These are phyloP conservation scores for Hypomesus transpacificus DNA, from an alignment of 2,113 vertebrate genomes.

Conservation along the genomic window DNA sequence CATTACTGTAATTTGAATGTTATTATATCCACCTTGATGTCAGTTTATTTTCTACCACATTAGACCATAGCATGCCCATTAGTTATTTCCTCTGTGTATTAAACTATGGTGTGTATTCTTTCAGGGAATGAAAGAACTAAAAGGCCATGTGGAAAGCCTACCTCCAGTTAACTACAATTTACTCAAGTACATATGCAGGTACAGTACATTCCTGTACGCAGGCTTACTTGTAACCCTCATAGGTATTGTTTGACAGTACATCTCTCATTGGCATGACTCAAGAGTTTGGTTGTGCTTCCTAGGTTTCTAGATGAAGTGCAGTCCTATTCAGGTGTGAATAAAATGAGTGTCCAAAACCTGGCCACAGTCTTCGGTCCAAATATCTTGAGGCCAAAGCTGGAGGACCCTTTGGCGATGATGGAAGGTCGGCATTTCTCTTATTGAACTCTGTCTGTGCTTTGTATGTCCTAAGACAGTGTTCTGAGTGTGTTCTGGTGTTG, in stretches of 20 bases:
- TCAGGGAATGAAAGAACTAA: conserved; percentile 88
- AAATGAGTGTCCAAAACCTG: conserved; percentile 97
- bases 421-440: conserved; percentile 74
- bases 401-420: conserved; percentile 96
- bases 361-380: conserved; percentile 97
- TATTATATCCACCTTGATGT: no score
- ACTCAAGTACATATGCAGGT: conserved; percentile 98
- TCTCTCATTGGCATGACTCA: neutral
- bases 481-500: conserved; percentile 21
- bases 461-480: neutral
- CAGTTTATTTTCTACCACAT: no score
- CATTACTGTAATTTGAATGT: no score
- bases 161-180: conserved; percentile 94
- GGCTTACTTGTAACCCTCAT: neutral
- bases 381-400: conserved; percentile 90
- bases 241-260: neutral
- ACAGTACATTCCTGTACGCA: conserved; percentile 36
- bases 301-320: conserved; percentile 99
- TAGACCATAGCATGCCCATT: no score
- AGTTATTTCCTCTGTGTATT: no score
- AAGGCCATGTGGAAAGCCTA: conserved; percentile 84
- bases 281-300: conserved; percentile 8
- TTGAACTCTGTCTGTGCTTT: neutral
- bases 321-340: conserved; percentile 93
- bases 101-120: conserved; percentile 18